Conservation (phyloP, 2,113 vertebrate species). For the Cephalopholis sonnerati region DNA sequence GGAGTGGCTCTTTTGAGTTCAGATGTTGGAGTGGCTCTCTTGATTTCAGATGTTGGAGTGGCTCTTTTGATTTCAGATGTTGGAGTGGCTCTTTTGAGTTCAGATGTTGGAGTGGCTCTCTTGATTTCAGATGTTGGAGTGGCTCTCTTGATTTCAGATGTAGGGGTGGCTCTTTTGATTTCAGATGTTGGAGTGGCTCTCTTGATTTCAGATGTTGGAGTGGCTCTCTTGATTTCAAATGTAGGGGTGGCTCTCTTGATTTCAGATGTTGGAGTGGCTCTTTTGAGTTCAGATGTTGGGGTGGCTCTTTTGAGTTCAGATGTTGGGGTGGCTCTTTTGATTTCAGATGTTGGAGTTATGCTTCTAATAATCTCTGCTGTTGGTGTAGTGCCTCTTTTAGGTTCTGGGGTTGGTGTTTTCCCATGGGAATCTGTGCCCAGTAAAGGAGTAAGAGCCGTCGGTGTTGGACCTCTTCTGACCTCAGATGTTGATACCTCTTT, state of each 20-base stretch:
- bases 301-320: conserved; percentile 44
- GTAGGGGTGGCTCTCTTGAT: conserved; percentile 46
- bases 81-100: conserved; percentile 46
- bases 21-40: conserved; percentile 32
- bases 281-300: conserved; percentile 58
- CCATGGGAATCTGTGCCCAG: conserved; percentile 43
- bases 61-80: conserved; percentile 40
- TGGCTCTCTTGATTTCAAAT: conserved; percentile 40
- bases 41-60: conserved; percentile 74
- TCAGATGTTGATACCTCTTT: conserved; percentile 61
- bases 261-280: conserved; percentile 42
- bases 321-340: conserved; percentile 38
- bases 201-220: conserved; percentile 47
- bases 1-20: no score
- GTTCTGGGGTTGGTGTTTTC: conserved; percentile 58
- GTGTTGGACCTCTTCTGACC: conserved; percentile 38
- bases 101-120: conserved; percentile 44
- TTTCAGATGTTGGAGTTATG: conserved; percentile 56
- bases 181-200: conserved; percentile 58
- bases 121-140: conserved; percentile 61
- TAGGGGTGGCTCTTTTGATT: conserved; percentile 37
- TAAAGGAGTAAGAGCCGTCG: conserved; percentile 1
- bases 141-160: conserved; percentile 24
- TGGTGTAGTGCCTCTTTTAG: conserved; percentile 41
- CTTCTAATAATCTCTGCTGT: conserved; percentile 39